Percentiles rank a stretch among this genome's conserved stretches.
Evolutionary conservation across 2,113 vertebrate species (phyloP).

Genomic region (Eulemur macaco): DNA sequence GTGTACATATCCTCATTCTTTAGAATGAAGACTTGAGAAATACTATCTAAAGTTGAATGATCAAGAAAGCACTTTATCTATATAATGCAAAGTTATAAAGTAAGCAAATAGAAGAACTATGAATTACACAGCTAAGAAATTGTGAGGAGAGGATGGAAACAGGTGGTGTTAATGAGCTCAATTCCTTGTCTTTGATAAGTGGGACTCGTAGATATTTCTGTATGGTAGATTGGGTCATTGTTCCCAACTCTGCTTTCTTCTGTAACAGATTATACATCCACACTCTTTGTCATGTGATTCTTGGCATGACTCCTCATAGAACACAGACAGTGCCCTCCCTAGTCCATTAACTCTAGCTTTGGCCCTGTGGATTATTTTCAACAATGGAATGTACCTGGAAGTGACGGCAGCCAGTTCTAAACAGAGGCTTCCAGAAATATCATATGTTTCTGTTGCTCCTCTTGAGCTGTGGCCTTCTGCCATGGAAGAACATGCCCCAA

Average conservation of each 20-base stretch:
- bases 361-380: background rate
- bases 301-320: background rate
- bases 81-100: background rate
- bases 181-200: background rate
- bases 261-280: background rate
- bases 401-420: background rate
- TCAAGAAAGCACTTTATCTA: constrained; percentile 18
- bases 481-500: background rate
- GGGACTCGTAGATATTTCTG: background rate
- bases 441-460: background rate
- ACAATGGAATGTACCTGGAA: background rate
- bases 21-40: background rate
- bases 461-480: background rate
- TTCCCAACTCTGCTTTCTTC: background rate
- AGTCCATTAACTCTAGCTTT: background rate
- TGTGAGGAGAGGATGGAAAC: background rate
- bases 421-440: background rate
- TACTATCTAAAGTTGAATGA: background rate
- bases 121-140: background rate
- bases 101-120: background rate
- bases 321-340: background rate
- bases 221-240: background rate
- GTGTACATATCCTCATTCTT: background rate
- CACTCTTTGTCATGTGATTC: background rate
- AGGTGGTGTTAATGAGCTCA: background rate